These are phyloP conservation scores for Copsychus sechellarum DNA, from an alignment of 2,113 vertebrate species.

Conservation along the genomic window DNA sequence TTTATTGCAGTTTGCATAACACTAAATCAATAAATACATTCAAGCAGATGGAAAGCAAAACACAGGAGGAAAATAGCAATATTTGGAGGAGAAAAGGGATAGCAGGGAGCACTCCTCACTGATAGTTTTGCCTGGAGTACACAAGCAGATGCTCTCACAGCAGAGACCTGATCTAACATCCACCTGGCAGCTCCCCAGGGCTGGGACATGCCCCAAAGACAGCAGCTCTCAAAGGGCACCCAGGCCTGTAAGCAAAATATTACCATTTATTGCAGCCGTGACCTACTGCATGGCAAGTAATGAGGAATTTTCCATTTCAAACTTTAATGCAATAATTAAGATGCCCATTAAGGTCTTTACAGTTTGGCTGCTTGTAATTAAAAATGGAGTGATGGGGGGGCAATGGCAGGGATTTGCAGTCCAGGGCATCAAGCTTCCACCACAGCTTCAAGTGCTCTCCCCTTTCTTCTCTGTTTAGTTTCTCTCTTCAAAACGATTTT, in stretches of 20 bases:
- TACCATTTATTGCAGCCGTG: conserved; percentile 28
- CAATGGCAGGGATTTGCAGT: neutral
- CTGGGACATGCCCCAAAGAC: conserved; percentile 21
- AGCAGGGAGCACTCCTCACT: neutral
- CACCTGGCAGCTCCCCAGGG: conserved; percentile 32
- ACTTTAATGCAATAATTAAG: conserved; percentile 66
- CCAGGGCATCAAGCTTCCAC: neutral
- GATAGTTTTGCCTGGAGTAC: neutral
- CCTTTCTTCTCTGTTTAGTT: neutral
- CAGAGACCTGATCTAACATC: neutral
- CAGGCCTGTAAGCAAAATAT: neutral
- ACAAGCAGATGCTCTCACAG: conserved; percentile 31
- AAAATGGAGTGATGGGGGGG: neutral
- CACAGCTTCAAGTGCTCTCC: neutral
- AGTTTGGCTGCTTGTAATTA: conserved; percentile 59
- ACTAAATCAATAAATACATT: conserved; percentile 19
- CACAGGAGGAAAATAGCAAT: neutral
- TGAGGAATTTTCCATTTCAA: conserved; percentile 67
- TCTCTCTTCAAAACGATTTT: neutral
- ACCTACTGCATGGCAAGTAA: conserved; percentile 28
- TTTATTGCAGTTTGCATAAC: conserved; percentile 42
- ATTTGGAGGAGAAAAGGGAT: neutral
- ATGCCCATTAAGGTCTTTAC: conserved; percentile 54
- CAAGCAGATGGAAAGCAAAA: conserved; percentile 45
- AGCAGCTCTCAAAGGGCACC: conserved; percentile 41